These are phyloP conservation scores for Leucophora obtusa DNA, from an alignment of 2,888 invertebrate species.

Conservation along the genomic window DNA sequence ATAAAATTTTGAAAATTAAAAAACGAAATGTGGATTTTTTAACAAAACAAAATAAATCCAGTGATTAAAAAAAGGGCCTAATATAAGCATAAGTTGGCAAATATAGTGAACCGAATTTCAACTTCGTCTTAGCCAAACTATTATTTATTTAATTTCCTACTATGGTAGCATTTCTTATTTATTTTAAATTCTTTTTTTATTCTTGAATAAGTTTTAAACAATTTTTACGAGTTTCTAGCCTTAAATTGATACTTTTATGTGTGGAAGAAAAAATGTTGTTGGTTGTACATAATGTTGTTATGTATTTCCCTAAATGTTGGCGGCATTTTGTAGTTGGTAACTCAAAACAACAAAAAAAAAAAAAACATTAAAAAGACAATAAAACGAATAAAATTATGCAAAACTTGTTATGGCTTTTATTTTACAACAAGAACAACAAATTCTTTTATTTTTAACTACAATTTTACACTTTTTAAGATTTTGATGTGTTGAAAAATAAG, in stretches of 20 bases:
- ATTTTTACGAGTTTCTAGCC: slow-evolving; percentile 54
- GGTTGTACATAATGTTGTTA: background rate
- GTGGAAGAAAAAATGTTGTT: slow-evolving; percentile 13
- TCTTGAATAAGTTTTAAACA: slow-evolving; percentile 21
- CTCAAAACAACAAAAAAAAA: background rate
- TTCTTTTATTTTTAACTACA: slow-evolving; percentile 53
- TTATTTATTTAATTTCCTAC: background rate
- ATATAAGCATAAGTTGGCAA: too few relatives aligned
- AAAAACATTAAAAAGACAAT: slow-evolving; percentile 1
- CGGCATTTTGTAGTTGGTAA: slow-evolving; percentile 37
- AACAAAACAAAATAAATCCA: too few relatives aligned
- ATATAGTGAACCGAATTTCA: background rate
- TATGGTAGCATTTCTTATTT: background rate
- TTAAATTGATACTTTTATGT: slow-evolving; percentile 59
- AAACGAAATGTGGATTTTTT: too few relatives aligned
- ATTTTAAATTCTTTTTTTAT: slow-evolving; percentile 9
- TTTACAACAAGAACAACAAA: slow-evolving; percentile 37
- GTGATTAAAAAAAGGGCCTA: too few relatives aligned
- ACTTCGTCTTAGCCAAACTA: background rate
- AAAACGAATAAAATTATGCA: slow-evolving; percentile 54
- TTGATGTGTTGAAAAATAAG: slow-evolving; percentile 45
- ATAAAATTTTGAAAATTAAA: too few relatives aligned
- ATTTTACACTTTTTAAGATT: slow-evolving; percentile 56
- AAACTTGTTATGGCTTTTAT: slow-evolving; percentile 52
- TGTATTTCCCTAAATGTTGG: slow-evolving; percentile 13